These are phyloP conservation scores for Eutrigla gurnardus DNA, from an alignment of 2,797 vertebrate genomes.

Conservation along the genomic window DNA sequence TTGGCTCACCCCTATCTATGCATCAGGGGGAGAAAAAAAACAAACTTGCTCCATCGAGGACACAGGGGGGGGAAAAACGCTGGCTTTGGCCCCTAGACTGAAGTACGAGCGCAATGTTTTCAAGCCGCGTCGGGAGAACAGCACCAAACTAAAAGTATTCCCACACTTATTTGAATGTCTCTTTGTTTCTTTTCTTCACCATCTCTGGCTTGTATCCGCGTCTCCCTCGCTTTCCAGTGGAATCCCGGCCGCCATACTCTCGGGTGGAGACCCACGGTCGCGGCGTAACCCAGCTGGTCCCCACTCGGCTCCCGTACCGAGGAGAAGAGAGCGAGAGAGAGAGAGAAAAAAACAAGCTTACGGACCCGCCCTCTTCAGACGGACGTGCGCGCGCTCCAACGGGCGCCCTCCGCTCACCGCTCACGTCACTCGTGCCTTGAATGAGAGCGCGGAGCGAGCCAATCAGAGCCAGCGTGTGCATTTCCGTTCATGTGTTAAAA, in stretches of 20 bases:
- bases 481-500: slow-evolving; percentile 82
- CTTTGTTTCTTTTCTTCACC: slow-evolving; percentile 72
- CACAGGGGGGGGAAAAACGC: slow-evolving; percentile 53
- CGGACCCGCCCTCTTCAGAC: slow-evolving; percentile 60
- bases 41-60: slow-evolving; percentile 82
- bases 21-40: slow-evolving; percentile 63
- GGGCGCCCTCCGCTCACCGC: slow-evolving; percentile 19
- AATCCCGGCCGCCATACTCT: slow-evolving; percentile 84
- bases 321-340: background rate
- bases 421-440: slow-evolving; percentile 54
- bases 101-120: slow-evolving; percentile 35
- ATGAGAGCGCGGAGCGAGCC: slow-evolving; percentile 56
- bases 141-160: slow-evolving; percentile 11
- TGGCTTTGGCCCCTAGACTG: slow-evolving; percentile 35
- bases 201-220: slow-evolving; percentile 65
- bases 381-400: slow-evolving; percentile 75
- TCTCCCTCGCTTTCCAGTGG: slow-evolving; percentile 71
- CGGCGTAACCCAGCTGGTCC: slow-evolving; percentile 79
- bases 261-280: slow-evolving; percentile 85
- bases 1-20: slow-evolving; percentile 73
- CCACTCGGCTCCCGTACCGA: slow-evolving; percentile 86
- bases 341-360: slow-evolving; percentile 1
- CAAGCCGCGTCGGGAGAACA: slow-evolving; percentile 23
- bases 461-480: slow-evolving; percentile 57
- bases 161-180: slow-evolving; percentile 32